Evolutionary conservation across 2,888 invertebrate species (phyloP), one percentile per base, ranked within the genome.

Genomic region (Drosophila dives): DNA sequence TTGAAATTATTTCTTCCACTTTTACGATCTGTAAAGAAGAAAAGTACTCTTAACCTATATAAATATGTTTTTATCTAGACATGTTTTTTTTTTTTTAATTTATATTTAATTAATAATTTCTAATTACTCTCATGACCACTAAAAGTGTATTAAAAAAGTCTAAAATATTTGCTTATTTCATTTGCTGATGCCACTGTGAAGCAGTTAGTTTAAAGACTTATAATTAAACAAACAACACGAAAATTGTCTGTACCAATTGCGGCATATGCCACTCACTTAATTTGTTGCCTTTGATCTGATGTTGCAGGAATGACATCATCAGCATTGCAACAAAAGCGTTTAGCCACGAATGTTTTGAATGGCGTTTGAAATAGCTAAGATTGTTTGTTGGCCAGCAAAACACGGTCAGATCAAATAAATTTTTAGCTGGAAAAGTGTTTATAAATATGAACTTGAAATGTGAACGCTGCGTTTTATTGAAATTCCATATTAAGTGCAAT

Each of bases 401-500:
- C 10, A 64, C 88, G 83, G 83, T 20, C 50, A 89, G 82, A 85
- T 85, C 84, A 85, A 85, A 89, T 89, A 59, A 60, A 84, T 40
- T 74, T 51, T 61, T 48, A 55, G 15, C 12, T 23, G 58, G 34
- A 66, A 70, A 62, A 65, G 67, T 65, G 64, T 62, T 59, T 66
- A 64, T 50, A 68, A 56, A 77, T 60, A 71, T 87, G 88, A 86
- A 84, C 85, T 86, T 86, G 85, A 83, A 70, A 51, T 50, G 26
- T 23, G 26, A 34, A 42, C 23, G 61, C 29, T 6, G 36, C 34
- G 26, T 12, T 20, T 29, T 26, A 58, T 64, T 69, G 65, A 80
- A 89, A 86, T 86, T 87, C 85, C 85, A 86, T 86, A 89, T 86
- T 84, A 86, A 89, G 88, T 87, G 85, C 85, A 87, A 77, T 85